Evolutionary conservation across 2,113 vertebrate genomes (phyloP), one percentile per base, ranked within the genome.

Genomic region (Zapornia atra): DNA sequence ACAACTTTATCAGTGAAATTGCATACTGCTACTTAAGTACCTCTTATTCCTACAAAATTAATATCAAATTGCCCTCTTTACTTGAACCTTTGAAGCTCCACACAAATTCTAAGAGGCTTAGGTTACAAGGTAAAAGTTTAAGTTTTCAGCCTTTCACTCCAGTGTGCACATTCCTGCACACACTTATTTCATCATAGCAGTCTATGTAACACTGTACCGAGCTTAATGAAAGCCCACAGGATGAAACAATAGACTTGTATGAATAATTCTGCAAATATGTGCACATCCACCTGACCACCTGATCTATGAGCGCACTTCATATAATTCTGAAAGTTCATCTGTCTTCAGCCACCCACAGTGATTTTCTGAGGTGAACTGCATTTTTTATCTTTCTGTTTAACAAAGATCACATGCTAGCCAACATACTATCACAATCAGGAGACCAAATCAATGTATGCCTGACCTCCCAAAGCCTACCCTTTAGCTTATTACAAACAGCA

Each of bases 361-460:
- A 33, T 77, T 95, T 95, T 97, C 71, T 92, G 75, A 96, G 75
- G 33, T 28, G 40, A 92, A 17, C 3, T 51, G 7, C 13, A 81
- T 89, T 94, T 87, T 53, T 6, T 72, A 85, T 70, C 36, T 59
- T 65, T n/a, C n/a, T 82, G 40, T 86, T 92, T 96, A 86, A 65
- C 64, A 80, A 86, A 91, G 44, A 92, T 86, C 19, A 8, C n/a
- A 53, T 0, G 7, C 25, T 71, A 95, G 28, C 8, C 34, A 90
- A 82, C 38, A 29, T 73, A 34, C 71, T 80, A 69, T 31, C 64
- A 84, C 36, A 86, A 51, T 40, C 44, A 46, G 31, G 92, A 93
- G 80, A 90, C 46, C 10, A 87, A 97, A 93, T 42, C 40, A 46
- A 42, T 40, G 22, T n/a, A 15, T 34, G 34, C n/a, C 70, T 94